phyloP scores from a whole-genome alignment of 1,140 invertebrate genomes.

The Aphelinus atriplicis region DNA sequence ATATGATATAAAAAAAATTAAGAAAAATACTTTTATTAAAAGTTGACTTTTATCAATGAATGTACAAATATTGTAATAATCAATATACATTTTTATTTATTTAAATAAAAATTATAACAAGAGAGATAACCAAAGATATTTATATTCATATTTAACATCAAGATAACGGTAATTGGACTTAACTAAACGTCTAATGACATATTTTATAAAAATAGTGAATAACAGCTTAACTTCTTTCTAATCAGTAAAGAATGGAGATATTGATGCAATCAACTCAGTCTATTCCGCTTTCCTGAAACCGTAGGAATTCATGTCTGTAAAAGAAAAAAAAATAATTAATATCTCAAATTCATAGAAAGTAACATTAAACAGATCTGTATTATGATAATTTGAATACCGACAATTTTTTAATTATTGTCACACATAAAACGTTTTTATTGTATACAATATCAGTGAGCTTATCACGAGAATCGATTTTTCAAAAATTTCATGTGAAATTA shows the following conservation, averaged over 20 bases:
- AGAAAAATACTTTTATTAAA: no score
- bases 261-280: slow-evolving; percentile 7
- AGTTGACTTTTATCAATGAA: no score
- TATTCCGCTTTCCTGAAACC: slow-evolving; percentile 68
- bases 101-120: slow-evolving; percentile 16
- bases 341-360: no score
- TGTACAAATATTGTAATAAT: neutral
- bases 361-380: no score
- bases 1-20: no score
- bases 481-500: no score
- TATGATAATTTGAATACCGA: no score
- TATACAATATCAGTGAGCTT: no score
- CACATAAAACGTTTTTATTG: no score
- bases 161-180: neutral
- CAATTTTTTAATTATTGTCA: no score
- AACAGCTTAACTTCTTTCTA: slow-evolving; percentile 1
- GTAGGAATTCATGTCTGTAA: slow-evolving; percentile 72
- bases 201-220: slow-evolving; percentile 6
- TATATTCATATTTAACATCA: no score
- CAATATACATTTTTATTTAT: slow-evolving; percentile 5
- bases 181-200: slow-evolving; percentile 15
- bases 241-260: slow-evolving; percentile 7
- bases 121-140: slow-evolving; percentile 4
- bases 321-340: slow-evolving; percentile 27
- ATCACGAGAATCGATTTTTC: no score